These are phyloP conservation scores for Synodontis membranacea DNA, from an alignment of 2,113 vertebrate genomes.

Conservation along the genomic window DNA sequence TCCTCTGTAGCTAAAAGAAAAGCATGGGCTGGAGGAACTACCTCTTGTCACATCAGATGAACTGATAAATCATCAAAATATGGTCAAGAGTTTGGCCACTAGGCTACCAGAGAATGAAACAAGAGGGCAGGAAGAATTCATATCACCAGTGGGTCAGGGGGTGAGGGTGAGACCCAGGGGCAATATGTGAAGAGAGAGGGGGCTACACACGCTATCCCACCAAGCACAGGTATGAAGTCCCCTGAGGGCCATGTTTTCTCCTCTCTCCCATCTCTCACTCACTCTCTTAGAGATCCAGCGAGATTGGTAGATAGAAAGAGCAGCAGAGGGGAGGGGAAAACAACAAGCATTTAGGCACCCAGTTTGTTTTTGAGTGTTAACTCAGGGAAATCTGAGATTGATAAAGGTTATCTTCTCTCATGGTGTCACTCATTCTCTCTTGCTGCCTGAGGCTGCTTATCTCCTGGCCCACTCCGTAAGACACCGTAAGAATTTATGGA, in stretches of 20 bases:
- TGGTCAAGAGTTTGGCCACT: constrained; percentile 61
- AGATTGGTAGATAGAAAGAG: constrained; percentile 5
- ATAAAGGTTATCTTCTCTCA: constrained; percentile 62
- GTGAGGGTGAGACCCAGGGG: constrained; percentile 35
- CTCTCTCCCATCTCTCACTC: neutral
- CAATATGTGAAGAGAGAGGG: constrained; percentile 57
- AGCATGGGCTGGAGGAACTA: neutral
- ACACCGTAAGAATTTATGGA: constrained; percentile 71
- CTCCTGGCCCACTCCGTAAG: constrained; percentile 66
- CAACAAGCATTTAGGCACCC: constrained; percentile 40
- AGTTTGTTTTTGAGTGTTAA: constrained; percentile 66
- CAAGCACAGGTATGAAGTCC: constrained; percentile 71
- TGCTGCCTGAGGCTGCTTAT: constrained; percentile 46
- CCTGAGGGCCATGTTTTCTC: constrained; percentile 57
- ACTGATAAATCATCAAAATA: constrained; percentile 19
- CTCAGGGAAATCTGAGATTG: constrained; percentile 60
- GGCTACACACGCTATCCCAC: constrained; percentile 65
- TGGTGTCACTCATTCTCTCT: constrained; percentile 40
- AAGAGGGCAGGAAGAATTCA: constrained; percentile 65
- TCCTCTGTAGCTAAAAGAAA: constrained; percentile 29
- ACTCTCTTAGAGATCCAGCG: neutral
- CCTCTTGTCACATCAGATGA: neutral
- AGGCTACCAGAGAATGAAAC: constrained; percentile 53
- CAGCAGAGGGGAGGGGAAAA: constrained; percentile 31
- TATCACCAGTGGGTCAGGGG: constrained; percentile 43